Evolutionary conservation across 1,140 invertebrate species (phyloP).

Genomic region (Heliconius hermathena): DNA sequence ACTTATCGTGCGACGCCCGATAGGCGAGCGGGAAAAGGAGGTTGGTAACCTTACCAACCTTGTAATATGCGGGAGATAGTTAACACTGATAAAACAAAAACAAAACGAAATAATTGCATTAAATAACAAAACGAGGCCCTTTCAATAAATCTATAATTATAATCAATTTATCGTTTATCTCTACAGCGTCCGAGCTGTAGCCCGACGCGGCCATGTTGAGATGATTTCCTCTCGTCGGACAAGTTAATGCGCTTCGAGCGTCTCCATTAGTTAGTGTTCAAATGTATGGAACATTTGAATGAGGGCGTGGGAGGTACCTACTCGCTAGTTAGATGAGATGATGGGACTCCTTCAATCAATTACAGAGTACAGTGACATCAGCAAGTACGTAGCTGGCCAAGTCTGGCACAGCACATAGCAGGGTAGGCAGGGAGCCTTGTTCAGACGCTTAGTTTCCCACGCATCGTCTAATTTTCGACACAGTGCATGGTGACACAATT

Average conservation of each 20-base stretch:
- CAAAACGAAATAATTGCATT: too few species aligned
- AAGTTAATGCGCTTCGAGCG: background rate
- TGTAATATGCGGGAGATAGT: background rate
- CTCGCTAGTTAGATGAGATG: background rate
- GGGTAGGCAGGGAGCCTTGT: too few species aligned
- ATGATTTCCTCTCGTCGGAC: background rate
- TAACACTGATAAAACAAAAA: background rate
- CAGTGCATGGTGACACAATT: too few species aligned
- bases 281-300: background rate
- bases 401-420: too few species aligned
- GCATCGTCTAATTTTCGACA: too few species aligned
- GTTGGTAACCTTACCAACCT: background rate
- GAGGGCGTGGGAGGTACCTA: background rate
- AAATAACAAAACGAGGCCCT: background rate
- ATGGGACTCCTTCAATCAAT: background rate
- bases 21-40: too few species aligned
- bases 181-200: background rate
- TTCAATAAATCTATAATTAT: slow-evolving; percentile 2
- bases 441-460: too few species aligned
- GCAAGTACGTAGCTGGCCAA: background rate
- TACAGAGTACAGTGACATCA: background rate
- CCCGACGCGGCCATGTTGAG: background rate
- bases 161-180: slow-evolving; percentile 2
- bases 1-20: too few species aligned
- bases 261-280: background rate